Percentiles rank a stretch among this genome's conserved stretches.
Conservation (phyloP, 2,797 vertebrate genomes). For the Menidia menidia region DNA sequence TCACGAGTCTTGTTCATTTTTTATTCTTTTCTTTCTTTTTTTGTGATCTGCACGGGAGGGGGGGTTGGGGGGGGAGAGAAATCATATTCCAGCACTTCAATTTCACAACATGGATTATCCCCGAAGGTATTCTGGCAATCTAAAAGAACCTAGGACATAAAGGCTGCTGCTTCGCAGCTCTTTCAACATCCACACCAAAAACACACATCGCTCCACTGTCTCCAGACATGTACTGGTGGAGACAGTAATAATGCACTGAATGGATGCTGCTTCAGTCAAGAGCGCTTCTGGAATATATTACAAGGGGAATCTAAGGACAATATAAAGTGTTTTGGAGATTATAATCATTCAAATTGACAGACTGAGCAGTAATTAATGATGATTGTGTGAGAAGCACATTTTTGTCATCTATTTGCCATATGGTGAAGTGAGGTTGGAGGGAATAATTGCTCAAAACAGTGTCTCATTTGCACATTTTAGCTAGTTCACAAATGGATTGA, state of each 20-base stretch:
- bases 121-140: constrained; percentile 72
- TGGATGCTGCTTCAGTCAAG: not conserved
- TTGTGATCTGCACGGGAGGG: constrained; percentile 40
- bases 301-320: constrained; percentile 38
- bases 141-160: constrained; percentile 60
- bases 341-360: constrained; percentile 43
- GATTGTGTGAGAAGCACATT: constrained; percentile 50
- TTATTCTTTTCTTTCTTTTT: constrained; percentile 63
- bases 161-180: constrained; percentile 48
- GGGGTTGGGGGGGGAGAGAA: constrained; percentile 15
- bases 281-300: constrained; percentile 13
- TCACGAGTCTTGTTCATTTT: constrained; percentile 61
- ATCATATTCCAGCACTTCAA: constrained; percentile 78
- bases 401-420: constrained; percentile 60
- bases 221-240: constrained; percentile 38
- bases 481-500: constrained; percentile 59
- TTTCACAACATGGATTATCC: constrained; percentile 81
- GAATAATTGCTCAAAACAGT: constrained; percentile 65
- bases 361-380: constrained; percentile 54
- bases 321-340: constrained; percentile 34
- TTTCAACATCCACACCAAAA: constrained; percentile 46
- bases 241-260: constrained; percentile 25
- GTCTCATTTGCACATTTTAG: constrained; percentile 74
- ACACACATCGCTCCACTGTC: constrained; percentile 37
- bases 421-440: constrained; percentile 37